Evolutionary conservation across 2,113 vertebrate species (phyloP), one percentile per base, ranked within the genome.

Genomic region (Pseudorhombus dupliciocellatus): DNA sequence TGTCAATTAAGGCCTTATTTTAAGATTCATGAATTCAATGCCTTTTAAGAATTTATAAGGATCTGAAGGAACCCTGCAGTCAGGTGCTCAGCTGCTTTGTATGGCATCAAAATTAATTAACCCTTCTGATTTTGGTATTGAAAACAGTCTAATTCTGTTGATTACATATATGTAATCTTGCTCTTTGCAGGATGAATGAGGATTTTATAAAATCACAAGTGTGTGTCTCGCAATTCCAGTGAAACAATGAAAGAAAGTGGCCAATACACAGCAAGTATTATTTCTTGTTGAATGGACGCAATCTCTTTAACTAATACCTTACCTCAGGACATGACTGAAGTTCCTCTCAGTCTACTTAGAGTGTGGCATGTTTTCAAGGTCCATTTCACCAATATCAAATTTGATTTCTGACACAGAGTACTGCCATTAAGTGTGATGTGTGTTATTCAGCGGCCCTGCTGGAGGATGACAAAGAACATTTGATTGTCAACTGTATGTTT

Each of bases 361-460:
- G 21, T 54, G 53, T 57, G 52, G 52, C 42, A n/a, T 42, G 55
- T 57, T 66, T 63, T 71, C 57, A 79, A 71, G 75, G 55, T 73
- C 48, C 51, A 60, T 75, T 79, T 79, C 75, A 67, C 31, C 51
- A 25, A 10, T 74, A 79, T 67, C 28, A 75, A 71, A 67, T 54
- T 26, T 51, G 52, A 75, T 10, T 34, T 34, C 31, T 34, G 31
- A 11, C 31, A 34, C 8, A 34, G 31, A 34, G 31, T 34, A 8
- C 31, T 34, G 31, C 31, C 31, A 70, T 48, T 37, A 79, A 79
- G 26, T 57, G 31, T 63, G 61, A 59, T 6, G 53, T 70, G 71
- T 28, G 26, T 28, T 28, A 28, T 28, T 28, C 5, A 28, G 26
- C 26, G 5, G 3, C 26, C 26, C 26, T 28, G 26, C 26, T 28